Base-by-base conservation (phyloP, 2,113 vertebrate species). In the Rissa tridactyla region DNA sequence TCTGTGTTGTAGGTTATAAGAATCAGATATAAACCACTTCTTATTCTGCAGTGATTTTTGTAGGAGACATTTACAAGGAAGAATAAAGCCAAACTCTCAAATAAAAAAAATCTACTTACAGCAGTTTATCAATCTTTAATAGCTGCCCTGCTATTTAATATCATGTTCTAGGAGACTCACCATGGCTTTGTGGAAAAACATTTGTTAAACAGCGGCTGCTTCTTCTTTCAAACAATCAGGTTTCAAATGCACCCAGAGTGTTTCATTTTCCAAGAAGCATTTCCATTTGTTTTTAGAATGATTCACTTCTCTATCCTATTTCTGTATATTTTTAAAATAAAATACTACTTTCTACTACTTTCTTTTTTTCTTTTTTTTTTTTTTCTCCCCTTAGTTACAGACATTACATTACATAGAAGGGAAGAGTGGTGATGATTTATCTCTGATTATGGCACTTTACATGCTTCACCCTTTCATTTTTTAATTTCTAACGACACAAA, bases 81-180 rank as follows among this genome's bases (percentile, higher is more conserved):
- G 46, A 94, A 88, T 86, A 92, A 92, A 90, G 51, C 76, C 88
- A 95, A 92, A 88, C n/a, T 77, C 68, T 60, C 36, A 92, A 92
- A 91, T 49, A 90, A 94, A 86, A 91, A 54, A 86, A 79, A 70
- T 7, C 21, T 82, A 64, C 51, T 94, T 88, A 88, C 22, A 92
- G 62, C 51, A 91, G 82, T 94, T 96, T 95, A 91, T 94, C 91
- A 81, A 34, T 88, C 51, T 94, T 94, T 94, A 94, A 92, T 88
- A 94, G 78, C 66, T 94, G 62, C 60, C 72, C 47, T 88, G 84
- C 75, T 94, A 92, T 96, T 95, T 97, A 86, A 90, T 94, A 91
- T 84, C 61, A 71, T 90, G 82, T 90, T 89, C 38, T 34, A 71
- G 88, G 78, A 95, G 57, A 92, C 76, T 93, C 42, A 87, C 61